phyloP scores from a whole-genome alignment of 2,888 invertebrate species.

The Andrena chrysosceles region DNA sequence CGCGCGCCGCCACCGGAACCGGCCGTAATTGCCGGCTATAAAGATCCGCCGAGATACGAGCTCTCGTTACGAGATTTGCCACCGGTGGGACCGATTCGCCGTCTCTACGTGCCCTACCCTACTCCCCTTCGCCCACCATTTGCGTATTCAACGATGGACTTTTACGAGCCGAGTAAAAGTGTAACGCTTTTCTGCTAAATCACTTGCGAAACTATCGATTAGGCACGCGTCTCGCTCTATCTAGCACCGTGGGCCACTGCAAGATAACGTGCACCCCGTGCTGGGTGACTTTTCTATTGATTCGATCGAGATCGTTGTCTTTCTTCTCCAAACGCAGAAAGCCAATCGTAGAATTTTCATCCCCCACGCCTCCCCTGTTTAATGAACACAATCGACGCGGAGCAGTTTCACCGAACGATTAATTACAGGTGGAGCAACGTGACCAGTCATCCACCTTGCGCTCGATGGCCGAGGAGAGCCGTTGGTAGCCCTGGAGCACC shows the following conservation, averaged over 20 bases:
- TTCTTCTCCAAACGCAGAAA: not conserved
- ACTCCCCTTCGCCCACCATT: constrained; percentile 37
- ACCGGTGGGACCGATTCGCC: constrained; percentile 71
- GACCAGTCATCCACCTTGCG: constrained; percentile 11
- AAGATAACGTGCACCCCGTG: constrained; percentile 1
- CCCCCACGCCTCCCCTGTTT: not conserved
- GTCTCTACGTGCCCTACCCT: constrained; percentile 30
- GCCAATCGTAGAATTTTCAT: not conserved
- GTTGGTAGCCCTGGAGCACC: not conserved
- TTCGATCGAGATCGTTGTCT: not conserved
- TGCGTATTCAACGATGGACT: constrained; percentile 63
- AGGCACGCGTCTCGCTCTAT: constrained; percentile 17
- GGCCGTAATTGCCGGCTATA: constrained; percentile 76
- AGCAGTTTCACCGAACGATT: constrained; percentile 8
- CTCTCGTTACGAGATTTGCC: constrained; percentile 74
- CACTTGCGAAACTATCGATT: constrained; percentile 58
- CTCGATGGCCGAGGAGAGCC: constrained; percentile 2
- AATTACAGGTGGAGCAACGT: constrained; percentile 12
- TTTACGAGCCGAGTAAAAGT: constrained; percentile 63
- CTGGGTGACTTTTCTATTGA: not conserved
- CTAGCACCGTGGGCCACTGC: not conserved
- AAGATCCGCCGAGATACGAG: constrained; percentile 74
- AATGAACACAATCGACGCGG: not conserved
- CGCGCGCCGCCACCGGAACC: constrained; percentile 62
- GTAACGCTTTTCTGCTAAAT: constrained; percentile 42